phyloP scores from a whole-genome alignment of 2,888 invertebrate species.

The Lasioglossum morio region DNA sequence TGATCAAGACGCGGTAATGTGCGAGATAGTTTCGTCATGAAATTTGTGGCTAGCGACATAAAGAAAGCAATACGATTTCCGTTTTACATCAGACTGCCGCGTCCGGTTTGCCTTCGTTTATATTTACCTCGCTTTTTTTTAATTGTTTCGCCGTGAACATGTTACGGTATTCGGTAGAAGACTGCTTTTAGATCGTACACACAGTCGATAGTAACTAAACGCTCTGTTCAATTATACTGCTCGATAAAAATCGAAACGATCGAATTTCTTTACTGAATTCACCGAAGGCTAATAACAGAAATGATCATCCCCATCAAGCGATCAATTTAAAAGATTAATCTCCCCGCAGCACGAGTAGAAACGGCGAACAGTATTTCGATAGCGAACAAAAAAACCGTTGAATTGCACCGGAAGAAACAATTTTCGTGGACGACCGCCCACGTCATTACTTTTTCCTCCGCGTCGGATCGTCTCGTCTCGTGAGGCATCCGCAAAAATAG shows the following conservation, averaged over 20 bases:
- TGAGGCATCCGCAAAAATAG: slow-evolving; percentile 56
- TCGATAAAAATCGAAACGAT: not conserved
- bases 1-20: not conserved
- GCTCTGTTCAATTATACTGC: not conserved
- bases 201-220: not conserved
- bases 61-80: not conserved
- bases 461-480: slow-evolving; percentile 36
- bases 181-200: not conserved
- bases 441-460: slow-evolving; percentile 48
- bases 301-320: not conserved
- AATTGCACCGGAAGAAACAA: slow-evolving; percentile 49
- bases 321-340: not conserved
- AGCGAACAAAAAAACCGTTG: not conserved
- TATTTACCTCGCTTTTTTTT: not conserved
- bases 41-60: not conserved
- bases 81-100: slow-evolving; percentile 17
- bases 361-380: not conserved
- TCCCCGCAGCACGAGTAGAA: no score
- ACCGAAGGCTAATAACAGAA: not conserved
- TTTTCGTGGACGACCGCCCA: slow-evolving; percentile 45
- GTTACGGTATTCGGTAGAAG: not conserved
- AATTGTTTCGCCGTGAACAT: not conserved
- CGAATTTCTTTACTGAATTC: not conserved
- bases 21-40: not conserved
- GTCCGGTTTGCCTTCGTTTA: slow-evolving; percentile 9